Base-by-base conservation (phyloP, 2,888 invertebrate species). In the Acronicta leporina region DNA sequence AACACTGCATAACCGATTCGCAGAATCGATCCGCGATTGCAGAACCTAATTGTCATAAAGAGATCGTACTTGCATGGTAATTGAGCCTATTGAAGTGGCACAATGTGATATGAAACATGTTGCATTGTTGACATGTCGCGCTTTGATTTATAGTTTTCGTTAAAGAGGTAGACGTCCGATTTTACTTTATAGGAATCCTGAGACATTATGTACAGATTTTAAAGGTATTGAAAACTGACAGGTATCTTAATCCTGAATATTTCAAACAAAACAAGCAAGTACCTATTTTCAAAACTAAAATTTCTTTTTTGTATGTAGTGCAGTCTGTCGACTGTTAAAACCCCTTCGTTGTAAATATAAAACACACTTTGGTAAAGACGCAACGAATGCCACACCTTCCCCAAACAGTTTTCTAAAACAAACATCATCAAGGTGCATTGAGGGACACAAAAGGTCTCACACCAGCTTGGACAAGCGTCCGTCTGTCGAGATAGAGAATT, bases 361-460 rank as follows among this genome's bases (percentile, higher is more conserved):
- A 44, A 45, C 30, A 57, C 7, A 47, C 8, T 53, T 55, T 8
- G 48, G 47, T 38, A 54, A 57, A 58, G 40, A 48, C 44, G n/a
- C 0, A 41, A 41, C 25, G 20, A 27, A 38, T 33, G 46, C 41
- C 15, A 57, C 53, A 66, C 53, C 73, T 68, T 61, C 59, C 49
- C 57, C 73, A 75, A 79, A 80, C 74, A 72, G 76, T 79, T 82
- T 69, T 63, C 65, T 52, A 76, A 72, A 64, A 59, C 68, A 82
- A 80, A 83, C 77, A 78, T 59, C 63, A 71, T 75, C 61, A 75
- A 54, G 47, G 63, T 63, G 58, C 44, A 63, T 20, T 45, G 56
- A 16, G 30, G 47, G 47, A 65, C 60, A 69, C 68, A 74, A 70
- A 66, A 38, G 38, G 48, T 27, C 47, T 61, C 30, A 60, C 67